Base-by-base conservation (phyloP, 2,113 vertebrate genomes). In the Himantopus leucocephalus region DNA sequence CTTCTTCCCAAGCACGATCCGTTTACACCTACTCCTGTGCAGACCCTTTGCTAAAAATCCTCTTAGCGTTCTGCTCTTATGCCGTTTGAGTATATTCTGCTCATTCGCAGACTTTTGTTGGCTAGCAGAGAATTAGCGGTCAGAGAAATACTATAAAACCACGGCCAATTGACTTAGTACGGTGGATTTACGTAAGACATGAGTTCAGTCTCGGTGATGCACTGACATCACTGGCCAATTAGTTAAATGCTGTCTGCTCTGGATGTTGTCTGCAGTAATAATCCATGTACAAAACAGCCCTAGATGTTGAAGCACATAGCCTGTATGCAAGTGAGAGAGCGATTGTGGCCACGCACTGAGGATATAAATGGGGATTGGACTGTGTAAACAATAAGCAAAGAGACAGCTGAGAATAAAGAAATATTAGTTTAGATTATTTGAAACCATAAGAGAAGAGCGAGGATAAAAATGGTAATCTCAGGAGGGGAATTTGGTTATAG, bases 401-500 rank as follows among this genome's bases (percentile, higher is more conserved):
- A 39, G 62, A 55, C 60, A 86, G 75, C 67, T 68, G 76, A 96
- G 85, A 94, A 53, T 58, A 68, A 84, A 79, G 84, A 92, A 87
- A 91, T 92, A 89, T 59, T 92, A 72, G 72, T 67, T 94, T 84
- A 78, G 68, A 91, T 95, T 77, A 71, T 81, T 86, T 78, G 82
- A 85, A 90, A 66, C 45, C 10, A 2, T 87, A 93, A 74, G 72
- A 88, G 71, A 79, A 81, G 83, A 77, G 23, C 0, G 17, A 77
- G 85, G 90, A 92, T 94, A 90, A 92, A 94, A 93, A 76, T n/a
- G 29, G 34, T 71, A 34, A 60, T 73, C 95, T 93, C 92, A 59
- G 79, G 88, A 89, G 91, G 60, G 43, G 66, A 72, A 41, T 9
- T 59, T 64, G 85, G 70, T 90, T 83, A 8, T 90, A 85, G 81